Evolutionary conservation across 2,797 vertebrate species (phyloP).

Genomic region (Catostomus latipinnis): DNA sequence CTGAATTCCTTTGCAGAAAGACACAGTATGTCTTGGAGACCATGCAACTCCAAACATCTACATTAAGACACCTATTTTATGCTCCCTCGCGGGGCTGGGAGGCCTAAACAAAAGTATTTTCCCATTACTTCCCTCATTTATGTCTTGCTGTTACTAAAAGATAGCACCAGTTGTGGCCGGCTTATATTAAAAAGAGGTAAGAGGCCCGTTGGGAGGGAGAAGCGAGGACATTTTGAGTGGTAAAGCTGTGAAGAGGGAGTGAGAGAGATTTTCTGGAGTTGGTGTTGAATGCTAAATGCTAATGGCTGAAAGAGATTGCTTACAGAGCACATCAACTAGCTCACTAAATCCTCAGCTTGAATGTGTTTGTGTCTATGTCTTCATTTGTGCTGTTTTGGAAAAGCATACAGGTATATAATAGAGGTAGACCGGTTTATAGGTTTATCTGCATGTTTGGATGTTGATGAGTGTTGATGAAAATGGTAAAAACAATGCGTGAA

Average conservation of each 20-base stretch:
- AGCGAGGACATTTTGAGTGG: conserved; percentile 29
- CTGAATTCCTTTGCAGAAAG: conserved; percentile 47
- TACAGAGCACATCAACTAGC: conserved; percentile 40
- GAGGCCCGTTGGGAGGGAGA: conserved; percentile 37
- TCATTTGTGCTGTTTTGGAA: conserved; percentile 1
- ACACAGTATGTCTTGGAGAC: conserved; percentile 42
- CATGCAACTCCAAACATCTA: conserved; percentile 43
- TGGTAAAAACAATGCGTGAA: no score
- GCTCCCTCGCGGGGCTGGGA: conserved; percentile 31
- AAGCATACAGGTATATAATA: not conserved
- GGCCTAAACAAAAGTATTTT: conserved; percentile 50
- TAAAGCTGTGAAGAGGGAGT: conserved; percentile 23
- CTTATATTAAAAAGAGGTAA: conserved; percentile 35
- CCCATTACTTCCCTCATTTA: conserved; percentile 48
- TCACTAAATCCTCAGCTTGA: conserved; percentile 33
- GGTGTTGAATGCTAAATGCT: conserved; percentile 43
- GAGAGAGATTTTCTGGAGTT: not conserved
- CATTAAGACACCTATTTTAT: conserved; percentile 45
- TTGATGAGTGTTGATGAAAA: no score
- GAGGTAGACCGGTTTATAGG: no score
- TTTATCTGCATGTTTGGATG: no score
- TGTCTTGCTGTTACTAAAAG: conserved; percentile 44
- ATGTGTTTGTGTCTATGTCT: not conserved
- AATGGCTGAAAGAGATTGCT: conserved; percentile 36
- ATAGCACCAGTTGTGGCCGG: conserved; percentile 29